phyloP scores from a whole-genome alignment of 1,140 invertebrate species.

The Littorina saxatilis region DNA sequence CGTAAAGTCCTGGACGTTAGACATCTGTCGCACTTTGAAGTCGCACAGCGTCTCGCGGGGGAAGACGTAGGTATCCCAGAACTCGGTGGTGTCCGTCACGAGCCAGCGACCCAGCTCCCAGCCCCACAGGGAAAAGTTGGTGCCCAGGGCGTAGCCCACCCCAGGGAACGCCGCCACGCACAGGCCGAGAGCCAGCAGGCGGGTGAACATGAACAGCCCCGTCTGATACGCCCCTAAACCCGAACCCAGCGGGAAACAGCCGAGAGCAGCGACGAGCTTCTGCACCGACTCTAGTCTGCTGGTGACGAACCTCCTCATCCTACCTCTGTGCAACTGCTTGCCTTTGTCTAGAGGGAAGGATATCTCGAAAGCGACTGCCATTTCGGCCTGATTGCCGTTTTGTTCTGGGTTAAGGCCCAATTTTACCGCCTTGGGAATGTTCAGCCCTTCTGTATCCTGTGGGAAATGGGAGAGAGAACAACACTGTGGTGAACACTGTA shows the following conservation, averaged over 20 bases:
- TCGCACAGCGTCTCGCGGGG: conserved; percentile 78
- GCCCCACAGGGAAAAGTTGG: conserved; percentile 44
- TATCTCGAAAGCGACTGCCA: not conserved
- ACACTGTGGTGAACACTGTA: too few species aligned
- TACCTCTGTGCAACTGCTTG: not conserved
- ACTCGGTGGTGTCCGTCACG: conserved; percentile 59
- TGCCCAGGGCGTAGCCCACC: conserved; percentile 63
- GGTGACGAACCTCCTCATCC: not conserved
- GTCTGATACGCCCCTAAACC: conserved; percentile 76
- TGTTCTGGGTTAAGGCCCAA: not conserved
- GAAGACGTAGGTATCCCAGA: conserved; percentile 65
- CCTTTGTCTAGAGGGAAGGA: not conserved
- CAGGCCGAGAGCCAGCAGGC: conserved; percentile 64
- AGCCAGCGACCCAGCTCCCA: conserved; percentile 21
- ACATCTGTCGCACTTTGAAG: conserved; percentile 77
- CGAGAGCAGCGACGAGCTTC: not conserved
- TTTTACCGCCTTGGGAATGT: conserved; percentile 1
- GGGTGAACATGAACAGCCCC: conserved; percentile 72
- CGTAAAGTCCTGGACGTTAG: conserved; percentile 61
- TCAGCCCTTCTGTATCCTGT: conserved; percentile 2
- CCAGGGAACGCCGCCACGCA: conserved; percentile 62
- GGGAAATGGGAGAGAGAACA: too few species aligned
- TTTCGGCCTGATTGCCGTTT: not conserved
- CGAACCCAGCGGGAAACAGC: conserved; percentile 63
- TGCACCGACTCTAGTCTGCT: not conserved